These are phyloP conservation scores for Calyptommatus sinebrachiatus DNA, from an alignment of 2,113 vertebrate species.

Conservation along the genomic window DNA sequence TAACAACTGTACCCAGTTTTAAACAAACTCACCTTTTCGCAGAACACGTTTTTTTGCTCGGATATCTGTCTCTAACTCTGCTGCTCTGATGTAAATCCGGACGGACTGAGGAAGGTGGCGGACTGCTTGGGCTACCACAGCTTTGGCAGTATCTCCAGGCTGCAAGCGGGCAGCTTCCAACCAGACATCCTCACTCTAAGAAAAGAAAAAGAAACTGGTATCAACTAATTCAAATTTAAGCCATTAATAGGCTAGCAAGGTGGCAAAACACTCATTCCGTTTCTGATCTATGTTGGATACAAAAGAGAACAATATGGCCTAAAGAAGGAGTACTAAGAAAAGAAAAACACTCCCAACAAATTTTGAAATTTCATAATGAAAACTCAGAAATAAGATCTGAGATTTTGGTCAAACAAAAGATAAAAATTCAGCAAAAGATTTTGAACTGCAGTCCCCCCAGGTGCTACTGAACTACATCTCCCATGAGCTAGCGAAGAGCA, in stretches of 20 bases:
- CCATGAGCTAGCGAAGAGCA: not conserved
- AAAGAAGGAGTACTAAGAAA: not conserved
- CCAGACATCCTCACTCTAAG: slow-evolving; percentile 97
- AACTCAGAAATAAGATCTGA: not conserved
- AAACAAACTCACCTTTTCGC: slow-evolving; percentile 82
- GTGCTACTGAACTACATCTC: not conserved
- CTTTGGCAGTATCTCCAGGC: slow-evolving; percentile 96
- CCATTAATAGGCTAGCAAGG: not conserved
- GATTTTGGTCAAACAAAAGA: too few species aligned
- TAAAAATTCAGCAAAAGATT: not conserved
- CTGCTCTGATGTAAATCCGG: slow-evolving; percentile 94
- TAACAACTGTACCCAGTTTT: not conserved
- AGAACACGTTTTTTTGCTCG: slow-evolving; percentile 96
- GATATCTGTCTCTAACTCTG: slow-evolving; percentile 94
- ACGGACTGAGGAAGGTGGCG: slow-evolving; percentile 94
- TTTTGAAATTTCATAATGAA: not conserved
- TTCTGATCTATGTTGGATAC: not conserved
- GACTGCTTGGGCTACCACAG: slow-evolving; percentile 95
- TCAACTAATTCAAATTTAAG: not conserved
- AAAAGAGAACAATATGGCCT: not conserved
- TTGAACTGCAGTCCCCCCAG: not conserved
- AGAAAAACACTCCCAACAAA: too few species aligned
- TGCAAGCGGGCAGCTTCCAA: slow-evolving; percentile 93
- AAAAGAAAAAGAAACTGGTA: not conserved
- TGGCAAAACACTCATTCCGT: not conserved